Conservation (phyloP, 2,888 invertebrate genomes). For the Calameuta filiformis region DNA sequence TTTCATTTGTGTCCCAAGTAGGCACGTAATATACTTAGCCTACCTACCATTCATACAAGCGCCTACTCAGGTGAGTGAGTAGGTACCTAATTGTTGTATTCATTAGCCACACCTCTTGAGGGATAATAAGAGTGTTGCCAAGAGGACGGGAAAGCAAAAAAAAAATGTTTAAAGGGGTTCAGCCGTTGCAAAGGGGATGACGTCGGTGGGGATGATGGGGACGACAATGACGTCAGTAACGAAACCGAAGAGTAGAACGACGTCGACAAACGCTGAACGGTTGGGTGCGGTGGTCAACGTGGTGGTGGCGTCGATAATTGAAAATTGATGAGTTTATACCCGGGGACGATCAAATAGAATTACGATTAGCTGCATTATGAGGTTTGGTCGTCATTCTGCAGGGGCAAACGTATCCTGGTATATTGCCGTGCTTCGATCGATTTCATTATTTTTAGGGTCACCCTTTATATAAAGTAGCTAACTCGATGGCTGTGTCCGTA, state of each 20-base stretch:
- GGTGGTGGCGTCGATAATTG: conserved; percentile 21
- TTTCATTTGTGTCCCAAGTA: background rate
- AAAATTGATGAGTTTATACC: conserved; percentile 36
- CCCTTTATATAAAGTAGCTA: background rate
- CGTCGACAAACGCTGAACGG: background rate
- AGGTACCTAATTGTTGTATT: background rate
- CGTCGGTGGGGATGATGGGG: background rate
- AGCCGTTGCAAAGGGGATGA: no score
- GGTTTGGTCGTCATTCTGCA: conserved; percentile 23
- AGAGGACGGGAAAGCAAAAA: background rate
- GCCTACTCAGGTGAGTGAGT: background rate
- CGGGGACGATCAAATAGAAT: conserved; percentile 45
- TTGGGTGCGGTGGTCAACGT: background rate
- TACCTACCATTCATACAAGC: background rate
- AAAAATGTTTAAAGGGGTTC: background rate
- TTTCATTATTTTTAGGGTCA: background rate
- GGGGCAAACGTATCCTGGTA: background rate
- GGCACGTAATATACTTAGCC: background rate
- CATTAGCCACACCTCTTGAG: background rate
- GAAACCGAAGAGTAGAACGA: background rate
- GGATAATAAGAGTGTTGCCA: background rate
- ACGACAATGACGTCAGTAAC: background rate
- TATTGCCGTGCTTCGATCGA: background rate
- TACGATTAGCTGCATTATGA: conserved; percentile 46
- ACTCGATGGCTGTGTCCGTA: background rate